Conservation (phyloP, 2,113 vertebrate genomes). For the Callipepla californica region DNA sequence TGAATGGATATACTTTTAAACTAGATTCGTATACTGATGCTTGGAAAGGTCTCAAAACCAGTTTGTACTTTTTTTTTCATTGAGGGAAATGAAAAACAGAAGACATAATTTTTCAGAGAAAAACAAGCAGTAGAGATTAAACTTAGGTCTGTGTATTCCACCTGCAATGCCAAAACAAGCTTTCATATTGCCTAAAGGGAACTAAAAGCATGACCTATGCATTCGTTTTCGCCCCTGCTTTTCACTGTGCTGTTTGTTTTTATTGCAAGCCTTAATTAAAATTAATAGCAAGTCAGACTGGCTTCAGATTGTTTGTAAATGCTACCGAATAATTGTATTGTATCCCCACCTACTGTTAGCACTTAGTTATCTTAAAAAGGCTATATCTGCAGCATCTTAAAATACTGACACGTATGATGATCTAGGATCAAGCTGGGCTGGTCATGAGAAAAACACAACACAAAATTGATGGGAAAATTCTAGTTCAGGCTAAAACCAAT, state of each 20-base stretch:
- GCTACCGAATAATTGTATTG: slow-evolving; percentile 50
- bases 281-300: slow-evolving; percentile 46
- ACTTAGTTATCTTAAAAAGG: slow-evolving; percentile 25
- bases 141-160: not conserved
- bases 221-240: slow-evolving; percentile 33
- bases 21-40: not conserved
- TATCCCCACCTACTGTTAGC: slow-evolving; percentile 72
- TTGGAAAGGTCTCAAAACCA: not conserved
- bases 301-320: slow-evolving; percentile 48
- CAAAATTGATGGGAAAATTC: not conserved
- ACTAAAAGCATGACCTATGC: slow-evolving; percentile 20
- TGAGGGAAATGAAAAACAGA: not conserved
- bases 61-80: not conserved
- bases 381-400: not conserved
- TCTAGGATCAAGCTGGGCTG: not conserved
- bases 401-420: not conserved
- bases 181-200: slow-evolving; percentile 24
- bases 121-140: slow-evolving; percentile 31
- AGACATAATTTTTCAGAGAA: not conserved
- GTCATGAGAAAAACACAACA: not conserved
- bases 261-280: slow-evolving; percentile 65
- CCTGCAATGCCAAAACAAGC: slow-evolving; percentile 39
- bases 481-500: not conserved
- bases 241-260: slow-evolving; percentile 49
- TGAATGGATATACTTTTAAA: not conserved